Conservation (phyloP, 2,888 invertebrate species). For the Panopea generosa region DNA sequence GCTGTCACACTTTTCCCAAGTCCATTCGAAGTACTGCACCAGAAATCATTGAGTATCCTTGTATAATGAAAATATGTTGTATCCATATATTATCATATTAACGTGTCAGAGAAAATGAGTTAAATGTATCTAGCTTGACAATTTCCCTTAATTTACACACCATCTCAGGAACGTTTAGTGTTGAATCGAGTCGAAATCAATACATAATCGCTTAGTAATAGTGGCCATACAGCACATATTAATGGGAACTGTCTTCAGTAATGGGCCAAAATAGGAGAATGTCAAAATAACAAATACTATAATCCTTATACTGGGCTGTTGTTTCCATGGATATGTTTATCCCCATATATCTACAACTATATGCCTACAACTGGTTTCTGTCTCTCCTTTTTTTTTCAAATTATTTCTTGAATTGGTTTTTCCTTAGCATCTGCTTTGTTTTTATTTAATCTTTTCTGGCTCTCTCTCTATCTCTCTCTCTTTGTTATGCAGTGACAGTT, state of each 20-base stretch:
- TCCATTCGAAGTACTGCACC: too few relatives aligned
- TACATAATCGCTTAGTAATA: slow-evolving; percentile 59
- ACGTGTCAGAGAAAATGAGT: slow-evolving; percentile 51
- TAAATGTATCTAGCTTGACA: slow-evolving; percentile 46
- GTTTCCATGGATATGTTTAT: too few relatives aligned
- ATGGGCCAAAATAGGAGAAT: slow-evolving; percentile 47
- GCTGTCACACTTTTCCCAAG: too few relatives aligned
- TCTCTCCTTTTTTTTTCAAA: too few relatives aligned
- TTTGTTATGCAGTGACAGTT: too few relatives aligned
- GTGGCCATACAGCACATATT: slow-evolving; percentile 51
- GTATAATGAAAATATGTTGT: slow-evolving; percentile 5
- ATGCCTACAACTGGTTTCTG: too few relatives aligned
- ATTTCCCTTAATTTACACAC: slow-evolving; percentile 58
- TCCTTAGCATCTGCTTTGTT: too few relatives aligned
- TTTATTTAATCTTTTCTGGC: too few relatives aligned
- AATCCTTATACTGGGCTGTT: background rate
- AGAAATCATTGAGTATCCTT: too few relatives aligned
- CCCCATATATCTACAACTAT: too few relatives aligned
- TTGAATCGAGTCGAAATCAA: slow-evolving; percentile 59
- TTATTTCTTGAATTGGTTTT: too few relatives aligned
- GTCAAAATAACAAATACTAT: slow-evolving; percentile 31
- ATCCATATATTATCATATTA: slow-evolving; percentile 45
- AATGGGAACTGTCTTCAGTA: slow-evolving; percentile 53
- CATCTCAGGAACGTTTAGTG: slow-evolving; percentile 57
- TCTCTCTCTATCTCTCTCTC: too few relatives aligned